A percentile compares a stretch with the other conserved stretches of the same genome.
These are phyloP conservation scores for Centropyge bicolor DNA, from an alignment of 2,797 vertebrate species.

Conservation along the genomic window DNA sequence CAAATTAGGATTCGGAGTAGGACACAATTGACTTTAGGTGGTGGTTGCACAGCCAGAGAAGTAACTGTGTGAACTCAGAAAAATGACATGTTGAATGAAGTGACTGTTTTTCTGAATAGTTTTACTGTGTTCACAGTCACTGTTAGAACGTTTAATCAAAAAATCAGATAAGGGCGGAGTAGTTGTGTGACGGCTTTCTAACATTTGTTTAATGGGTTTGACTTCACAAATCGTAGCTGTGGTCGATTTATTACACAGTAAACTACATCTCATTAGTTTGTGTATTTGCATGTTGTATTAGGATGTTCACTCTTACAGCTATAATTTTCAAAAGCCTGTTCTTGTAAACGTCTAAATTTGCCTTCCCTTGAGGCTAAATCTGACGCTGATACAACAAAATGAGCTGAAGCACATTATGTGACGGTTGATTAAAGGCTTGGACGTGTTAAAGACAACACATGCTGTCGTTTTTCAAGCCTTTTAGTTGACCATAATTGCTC, in stretches of 20 bases:
- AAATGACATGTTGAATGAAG: background rate
- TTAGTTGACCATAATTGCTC: background rate
- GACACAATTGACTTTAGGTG: constrained; percentile 26
- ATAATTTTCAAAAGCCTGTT: background rate
- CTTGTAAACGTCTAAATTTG: background rate
- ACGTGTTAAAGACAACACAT: background rate
- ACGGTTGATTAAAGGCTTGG: background rate
- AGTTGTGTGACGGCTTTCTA: background rate
- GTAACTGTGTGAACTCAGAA: background rate
- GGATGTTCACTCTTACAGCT: background rate
- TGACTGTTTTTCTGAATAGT: background rate
- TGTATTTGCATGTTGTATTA: background rate
- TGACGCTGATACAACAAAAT: background rate
- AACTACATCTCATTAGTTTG: background rate
- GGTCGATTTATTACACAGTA: background rate
- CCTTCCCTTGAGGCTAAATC: background rate
- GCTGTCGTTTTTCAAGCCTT: background rate
- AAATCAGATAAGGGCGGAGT: background rate
- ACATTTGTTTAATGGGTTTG: background rate
- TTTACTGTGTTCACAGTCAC: constrained; percentile 3
- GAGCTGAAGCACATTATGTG: background rate
- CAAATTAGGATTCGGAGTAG: background rate
- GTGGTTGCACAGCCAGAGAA: constrained; percentile 22
- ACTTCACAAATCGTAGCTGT: background rate
- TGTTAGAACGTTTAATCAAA: background rate